Conservation (phyloP, 2,113 vertebrate species). For the Nibea albiflora region DNA sequence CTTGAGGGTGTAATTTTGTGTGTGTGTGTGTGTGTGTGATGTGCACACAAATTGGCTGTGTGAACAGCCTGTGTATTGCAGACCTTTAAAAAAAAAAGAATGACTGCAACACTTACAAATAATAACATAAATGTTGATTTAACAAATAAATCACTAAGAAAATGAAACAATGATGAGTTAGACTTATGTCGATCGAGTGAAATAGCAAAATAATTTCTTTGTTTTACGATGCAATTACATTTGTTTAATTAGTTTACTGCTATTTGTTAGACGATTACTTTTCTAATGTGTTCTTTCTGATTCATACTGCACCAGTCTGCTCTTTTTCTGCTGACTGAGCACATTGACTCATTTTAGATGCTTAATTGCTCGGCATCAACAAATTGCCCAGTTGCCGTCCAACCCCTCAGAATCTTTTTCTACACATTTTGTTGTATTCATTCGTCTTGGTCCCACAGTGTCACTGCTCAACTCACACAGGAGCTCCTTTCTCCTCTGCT, state of each 20-base stretch:
- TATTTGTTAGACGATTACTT: not conserved
- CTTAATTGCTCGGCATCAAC: slow-evolving; percentile 19
- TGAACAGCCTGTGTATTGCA: slow-evolving; percentile 11
- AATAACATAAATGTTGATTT: not conserved
- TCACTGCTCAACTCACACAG: slow-evolving; percentile 36
- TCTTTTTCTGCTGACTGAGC: slow-evolving; percentile 5
- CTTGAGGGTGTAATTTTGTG: slow-evolving; percentile 37
- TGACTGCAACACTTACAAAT: not conserved
- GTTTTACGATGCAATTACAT: not conserved
- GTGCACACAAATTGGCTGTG: slow-evolving; percentile 39
- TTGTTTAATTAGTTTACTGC: not conserved
- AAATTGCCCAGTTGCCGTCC: not conserved
- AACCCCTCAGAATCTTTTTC: slow-evolving; percentile 1
- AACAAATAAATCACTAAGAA: no score
- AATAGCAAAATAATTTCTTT: not conserved
- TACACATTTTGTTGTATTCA: slow-evolving; percentile 26
- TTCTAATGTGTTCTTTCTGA: not conserved
- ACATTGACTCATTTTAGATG: slow-evolving; percentile 15
- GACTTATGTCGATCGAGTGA: not conserved
- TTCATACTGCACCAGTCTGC: not conserved
- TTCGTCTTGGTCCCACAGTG: slow-evolving; percentile 39
- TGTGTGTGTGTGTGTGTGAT: slow-evolving; percentile 1
- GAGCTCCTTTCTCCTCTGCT: slow-evolving; percentile 34
- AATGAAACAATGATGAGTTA: not conserved
- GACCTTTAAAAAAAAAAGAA: not conserved